phyloP scores from a whole-genome alignment of 2,888 invertebrate genomes.

The Torymus texanus region DNA sequence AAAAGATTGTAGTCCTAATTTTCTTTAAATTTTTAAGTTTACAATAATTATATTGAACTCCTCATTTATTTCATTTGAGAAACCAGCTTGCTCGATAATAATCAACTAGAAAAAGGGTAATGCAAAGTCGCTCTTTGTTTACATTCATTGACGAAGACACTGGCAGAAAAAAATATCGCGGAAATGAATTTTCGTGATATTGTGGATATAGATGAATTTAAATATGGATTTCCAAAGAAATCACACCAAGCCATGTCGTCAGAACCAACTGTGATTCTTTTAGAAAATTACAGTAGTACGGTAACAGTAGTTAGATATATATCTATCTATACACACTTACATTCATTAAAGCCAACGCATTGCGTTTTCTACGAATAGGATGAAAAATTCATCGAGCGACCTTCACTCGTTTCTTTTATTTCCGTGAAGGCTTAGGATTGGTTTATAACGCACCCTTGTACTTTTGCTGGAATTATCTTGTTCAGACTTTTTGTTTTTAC shows the following conservation, averaged over 20 bases:
- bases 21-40: too few relatives aligned
- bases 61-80: too few relatives aligned
- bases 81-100: too few relatives aligned
- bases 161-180: not conserved
- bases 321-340: too few relatives aligned
- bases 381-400: conserved; percentile 51
- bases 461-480: not conserved
- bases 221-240: conserved; percentile 6
- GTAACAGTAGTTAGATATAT: too few relatives aligned
- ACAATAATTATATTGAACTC: too few relatives aligned
- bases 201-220: too few relatives aligned
- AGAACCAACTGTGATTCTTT: not conserved
- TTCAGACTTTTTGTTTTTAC: not conserved
- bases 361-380: conserved; percentile 38
- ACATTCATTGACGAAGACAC: not conserved
- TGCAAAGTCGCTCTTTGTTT: not conserved
- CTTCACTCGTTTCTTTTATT: conserved; percentile 46
- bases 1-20: too few relatives aligned
- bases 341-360: conserved; percentile 47
- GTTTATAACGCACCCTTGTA: not conserved
- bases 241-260: not conserved
- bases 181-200: too few relatives aligned
- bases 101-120: not conserved
- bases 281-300: not conserved
- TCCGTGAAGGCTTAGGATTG: conserved; percentile 40